A percentile compares a stretch with the other conserved stretches of the same genome.
Conservation (phyloP, 2,797 vertebrate species). For the Meriones psammophilus region DNA sequence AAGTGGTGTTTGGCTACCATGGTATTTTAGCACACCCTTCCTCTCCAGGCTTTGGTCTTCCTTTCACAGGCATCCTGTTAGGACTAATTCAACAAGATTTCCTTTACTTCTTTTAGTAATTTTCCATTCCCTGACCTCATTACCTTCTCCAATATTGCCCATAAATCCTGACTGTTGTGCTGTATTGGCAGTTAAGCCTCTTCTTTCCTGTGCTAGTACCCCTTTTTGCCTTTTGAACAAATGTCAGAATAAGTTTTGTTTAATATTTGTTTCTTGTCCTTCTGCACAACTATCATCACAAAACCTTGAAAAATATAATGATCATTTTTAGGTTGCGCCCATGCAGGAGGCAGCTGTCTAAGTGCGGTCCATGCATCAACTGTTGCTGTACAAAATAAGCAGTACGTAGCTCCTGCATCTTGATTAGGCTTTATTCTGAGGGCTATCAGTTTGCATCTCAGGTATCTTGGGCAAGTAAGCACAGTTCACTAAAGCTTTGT, state of each 20-base stretch:
- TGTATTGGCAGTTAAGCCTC: background rate
- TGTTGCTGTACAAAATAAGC: background rate
- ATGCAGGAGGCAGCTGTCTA: background rate
- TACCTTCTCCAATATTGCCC: background rate
- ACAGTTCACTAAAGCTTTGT: background rate
- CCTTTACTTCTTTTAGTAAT: background rate
- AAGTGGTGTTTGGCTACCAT: background rate
- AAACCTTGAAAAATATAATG: conserved; percentile 21
- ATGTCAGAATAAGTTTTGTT: conserved; percentile 37
- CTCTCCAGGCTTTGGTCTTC: background rate
- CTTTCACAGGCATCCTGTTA: conserved; percentile 5
- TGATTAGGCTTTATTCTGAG: conserved; percentile 2
- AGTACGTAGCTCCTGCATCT: background rate
- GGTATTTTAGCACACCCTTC: background rate
- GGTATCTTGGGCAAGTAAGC: conserved; percentile 6
- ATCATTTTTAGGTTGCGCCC: background rate
- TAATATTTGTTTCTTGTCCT: conserved; percentile 23
- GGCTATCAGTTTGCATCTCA: conserved; percentile 13
- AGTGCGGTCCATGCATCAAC: background rate
- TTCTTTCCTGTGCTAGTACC: background rate
- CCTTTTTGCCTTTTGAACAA: conserved; percentile 2
- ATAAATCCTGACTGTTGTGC: background rate
- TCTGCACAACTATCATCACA: background rate
- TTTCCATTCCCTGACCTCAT: background rate
- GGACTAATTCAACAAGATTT: background rate